These are phyloP conservation scores for Parazoanthus swiftii DNA, from an alignment of 92 coral and sea anemone genomes.

Conservation along the genomic window DNA sequence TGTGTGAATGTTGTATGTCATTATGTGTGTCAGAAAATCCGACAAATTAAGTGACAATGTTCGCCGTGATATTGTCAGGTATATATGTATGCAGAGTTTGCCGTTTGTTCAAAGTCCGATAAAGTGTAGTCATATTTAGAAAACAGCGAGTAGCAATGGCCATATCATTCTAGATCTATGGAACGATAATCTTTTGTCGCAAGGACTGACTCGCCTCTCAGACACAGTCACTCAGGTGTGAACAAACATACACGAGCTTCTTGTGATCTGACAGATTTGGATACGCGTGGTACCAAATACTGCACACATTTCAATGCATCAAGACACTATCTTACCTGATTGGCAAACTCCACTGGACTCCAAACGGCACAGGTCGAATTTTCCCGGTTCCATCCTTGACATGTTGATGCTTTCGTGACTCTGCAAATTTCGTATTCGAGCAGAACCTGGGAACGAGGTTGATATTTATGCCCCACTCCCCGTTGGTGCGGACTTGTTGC, in stretches of 20 bases:
- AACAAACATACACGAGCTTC: too few species aligned
- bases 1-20: too few species aligned
- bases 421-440: neutral
- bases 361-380: conserved; percentile 16
- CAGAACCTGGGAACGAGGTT: neutral
- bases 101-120: too few species aligned
- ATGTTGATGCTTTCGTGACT: conserved; percentile 11
- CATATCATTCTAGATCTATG: too few species aligned
- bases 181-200: neutral
- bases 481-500: too few species aligned
- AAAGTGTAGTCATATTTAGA: too few species aligned
- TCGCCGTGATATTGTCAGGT: too few species aligned
- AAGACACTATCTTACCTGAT: neutral
- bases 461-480: too few species aligned
- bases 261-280: neutral
- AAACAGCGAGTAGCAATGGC: too few species aligned
- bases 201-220: neutral
- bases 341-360: conserved; percentile 9
- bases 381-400: conserved; percentile 10
- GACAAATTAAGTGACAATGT: too few species aligned
- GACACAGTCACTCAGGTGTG: neutral
- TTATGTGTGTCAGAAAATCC: too few species aligned
- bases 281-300: neutral
- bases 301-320: neutral
- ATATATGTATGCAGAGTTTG: too few species aligned